Evolutionary conservation across 1,140 invertebrate species (phyloP), one percentile per base, ranked within the genome.

Genomic region (Danaus plexippus): DNA sequence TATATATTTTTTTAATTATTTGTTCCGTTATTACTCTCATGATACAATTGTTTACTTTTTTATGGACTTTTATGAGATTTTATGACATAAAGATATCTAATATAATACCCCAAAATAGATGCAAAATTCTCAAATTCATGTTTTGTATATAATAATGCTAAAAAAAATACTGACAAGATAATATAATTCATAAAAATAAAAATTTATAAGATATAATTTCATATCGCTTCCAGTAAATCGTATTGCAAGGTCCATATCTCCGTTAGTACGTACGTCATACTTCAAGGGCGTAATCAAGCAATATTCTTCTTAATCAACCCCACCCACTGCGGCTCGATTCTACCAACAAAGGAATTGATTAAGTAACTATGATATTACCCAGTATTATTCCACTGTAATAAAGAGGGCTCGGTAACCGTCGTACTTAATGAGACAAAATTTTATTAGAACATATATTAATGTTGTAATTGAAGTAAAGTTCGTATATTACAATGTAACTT

Each of bases 231-330:
- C 43, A 67, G 66, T 15, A 46, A 54, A 57, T 52, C 43, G 47
- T 50, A 11, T 64, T 56, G 44, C 55, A 51, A 52, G 56, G 53
- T 71, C 61, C 66, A 67, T 60, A 81, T 80, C 78, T 67, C 52
- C 7, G 22, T 32, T 32, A 32, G 22, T 32, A 32, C 57, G 78
- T 67, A 64, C 61, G 58, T 78, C 71, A 85, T 85, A 82, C 78
- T 82, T 84, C 69, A 83, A 81, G 71, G 70, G 74, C 68, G 75
- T 86, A 86, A 86, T 86, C 83, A 86, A 86, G 80, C 79, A 86
- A 86, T 86, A 86, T 84, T 84, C 80, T 86, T 84, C 83, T 81
- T 86, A 84, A 86, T 86, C 83, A 86, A 79, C 80, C 83, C 79
- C 79, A 81, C 83, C 83, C 83, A 76, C 67, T 61, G 69, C 72